These are phyloP conservation scores for Rhagonycha fulva DNA, from an alignment of 2,888 invertebrate species.

Conservation along the genomic window DNA sequence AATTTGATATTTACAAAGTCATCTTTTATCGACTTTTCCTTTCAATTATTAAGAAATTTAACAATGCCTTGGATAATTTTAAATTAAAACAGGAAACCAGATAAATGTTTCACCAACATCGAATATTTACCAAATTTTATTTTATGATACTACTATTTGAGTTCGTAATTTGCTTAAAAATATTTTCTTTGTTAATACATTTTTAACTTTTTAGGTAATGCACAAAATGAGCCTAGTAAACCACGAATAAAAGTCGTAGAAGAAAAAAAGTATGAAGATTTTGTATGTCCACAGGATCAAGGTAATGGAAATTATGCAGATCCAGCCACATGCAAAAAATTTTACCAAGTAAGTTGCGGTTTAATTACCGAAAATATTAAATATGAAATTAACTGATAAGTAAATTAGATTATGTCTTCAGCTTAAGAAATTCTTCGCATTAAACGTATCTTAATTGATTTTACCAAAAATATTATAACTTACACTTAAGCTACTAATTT, in stretches of 20 bases:
- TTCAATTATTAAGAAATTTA: background rate
- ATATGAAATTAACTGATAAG: background rate
- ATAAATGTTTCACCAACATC: too few species aligned
- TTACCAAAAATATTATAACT: background rate
- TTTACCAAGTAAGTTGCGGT: slow-evolving; percentile 75
- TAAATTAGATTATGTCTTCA: background rate
- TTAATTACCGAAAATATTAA: background rate
- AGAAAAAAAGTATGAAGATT: slow-evolving; percentile 67
- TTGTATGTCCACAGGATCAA: slow-evolving; percentile 77
- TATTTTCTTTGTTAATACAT: background rate
- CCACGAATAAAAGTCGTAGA: slow-evolving; percentile 47
- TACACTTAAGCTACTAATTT: background rate
- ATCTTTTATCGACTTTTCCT: background rate
- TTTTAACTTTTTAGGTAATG: slow-evolving; percentile 7
- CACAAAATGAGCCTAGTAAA: background rate
- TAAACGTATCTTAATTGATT: background rate
- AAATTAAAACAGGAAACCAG: background rate
- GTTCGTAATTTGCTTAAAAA: too few species aligned
- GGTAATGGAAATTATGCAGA: slow-evolving; percentile 90
- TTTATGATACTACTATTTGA: too few species aligned
- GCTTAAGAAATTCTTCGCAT: too few species aligned
- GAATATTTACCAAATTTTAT: too few species aligned
- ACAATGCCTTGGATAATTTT: background rate
- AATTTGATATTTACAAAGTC: background rate
- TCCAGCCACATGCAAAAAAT: slow-evolving; percentile 83